These are phyloP conservation scores for Colostygia pectinataria DNA, from an alignment of 2,888 invertebrate genomes.

Conservation along the genomic window DNA sequence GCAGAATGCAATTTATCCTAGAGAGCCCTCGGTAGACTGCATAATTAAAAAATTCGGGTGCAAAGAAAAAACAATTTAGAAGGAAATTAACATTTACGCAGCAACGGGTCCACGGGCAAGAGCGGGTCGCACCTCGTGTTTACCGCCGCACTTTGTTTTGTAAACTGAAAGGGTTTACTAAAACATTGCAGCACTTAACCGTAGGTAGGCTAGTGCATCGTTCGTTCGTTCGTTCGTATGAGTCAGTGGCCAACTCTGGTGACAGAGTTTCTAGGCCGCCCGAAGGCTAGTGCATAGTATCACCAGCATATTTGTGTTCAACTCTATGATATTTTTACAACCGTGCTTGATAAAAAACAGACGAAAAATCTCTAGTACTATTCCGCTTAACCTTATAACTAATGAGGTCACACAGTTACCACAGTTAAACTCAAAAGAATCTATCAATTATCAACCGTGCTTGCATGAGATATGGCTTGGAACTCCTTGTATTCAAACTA, in stretches of 20 bases:
- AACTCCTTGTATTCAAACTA: constrained; percentile 2
- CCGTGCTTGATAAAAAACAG: too few species aligned
- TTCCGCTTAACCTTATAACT: too few species aligned
- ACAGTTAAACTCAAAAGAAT: too few species aligned
- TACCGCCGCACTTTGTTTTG: constrained; percentile 59
- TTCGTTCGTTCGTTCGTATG: too few species aligned
- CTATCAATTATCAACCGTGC: too few species aligned
- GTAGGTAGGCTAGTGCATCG: too few species aligned
- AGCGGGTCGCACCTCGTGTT: constrained; percentile 42
- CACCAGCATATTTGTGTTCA: constrained; percentile 51
- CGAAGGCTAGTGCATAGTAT: too few species aligned
- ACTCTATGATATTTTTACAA: constrained; percentile 47
- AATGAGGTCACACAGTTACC: too few species aligned
- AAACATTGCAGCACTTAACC: constrained; percentile 59
- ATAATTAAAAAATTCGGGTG: constrained; percentile 48
- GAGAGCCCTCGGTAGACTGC: constrained; percentile 41
- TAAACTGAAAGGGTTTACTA: constrained; percentile 69
- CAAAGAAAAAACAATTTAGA: constrained; percentile 49
- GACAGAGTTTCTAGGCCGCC: too few species aligned
- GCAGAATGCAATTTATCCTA: constrained; percentile 43
- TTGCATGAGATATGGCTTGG: constrained; percentile 39
- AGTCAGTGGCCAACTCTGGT: too few species aligned
- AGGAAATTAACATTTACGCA: constrained; percentile 57
- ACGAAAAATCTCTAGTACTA: too few species aligned
- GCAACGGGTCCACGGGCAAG: constrained; percentile 45